Evolutionary conservation across 2,113 vertebrate species (phyloP).

Genomic region (Pycnonotus jocosus): DNA sequence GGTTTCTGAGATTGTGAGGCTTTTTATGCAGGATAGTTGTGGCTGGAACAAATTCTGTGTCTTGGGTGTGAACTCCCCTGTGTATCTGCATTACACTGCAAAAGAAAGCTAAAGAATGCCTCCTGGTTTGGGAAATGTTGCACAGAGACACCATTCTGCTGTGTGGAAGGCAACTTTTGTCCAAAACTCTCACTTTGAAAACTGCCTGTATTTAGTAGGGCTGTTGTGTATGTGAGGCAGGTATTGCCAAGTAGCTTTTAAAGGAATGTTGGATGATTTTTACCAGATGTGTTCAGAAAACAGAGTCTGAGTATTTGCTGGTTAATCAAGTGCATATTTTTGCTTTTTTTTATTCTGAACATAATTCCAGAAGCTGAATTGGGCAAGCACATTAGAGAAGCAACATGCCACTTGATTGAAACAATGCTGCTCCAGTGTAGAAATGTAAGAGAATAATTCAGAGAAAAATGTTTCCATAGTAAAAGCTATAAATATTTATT

Average conservation of each 20-base stretch:
- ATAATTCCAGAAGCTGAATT: neutral
- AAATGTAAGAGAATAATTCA: neutral
- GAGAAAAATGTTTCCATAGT: neutral
- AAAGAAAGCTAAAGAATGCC: neutral
- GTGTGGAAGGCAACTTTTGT: neutral
- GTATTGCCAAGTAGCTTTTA: neutral
- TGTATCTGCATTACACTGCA: neutral
- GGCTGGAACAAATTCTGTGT: neutral
- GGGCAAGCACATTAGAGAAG: neutral
- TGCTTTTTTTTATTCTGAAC: neutral
- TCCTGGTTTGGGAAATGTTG: neutral
- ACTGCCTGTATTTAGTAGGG: neutral
- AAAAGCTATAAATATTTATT: neutral
- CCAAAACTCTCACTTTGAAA: neutral
- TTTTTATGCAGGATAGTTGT: neutral
- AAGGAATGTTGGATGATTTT: conserved; percentile 7
- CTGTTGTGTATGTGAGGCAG: neutral
- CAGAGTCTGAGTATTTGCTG: neutral
- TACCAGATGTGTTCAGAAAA: conserved; percentile 3
- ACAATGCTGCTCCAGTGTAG: neutral
- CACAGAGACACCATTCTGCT: neutral
- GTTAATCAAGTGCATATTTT: neutral
- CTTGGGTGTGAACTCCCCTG: neutral
- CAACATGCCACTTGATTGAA: neutral
- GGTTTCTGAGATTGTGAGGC: neutral